Evolutionary conservation across 2,113 vertebrate species (phyloP).

Genomic region (Lycocorax pyrrhopterus): DNA sequence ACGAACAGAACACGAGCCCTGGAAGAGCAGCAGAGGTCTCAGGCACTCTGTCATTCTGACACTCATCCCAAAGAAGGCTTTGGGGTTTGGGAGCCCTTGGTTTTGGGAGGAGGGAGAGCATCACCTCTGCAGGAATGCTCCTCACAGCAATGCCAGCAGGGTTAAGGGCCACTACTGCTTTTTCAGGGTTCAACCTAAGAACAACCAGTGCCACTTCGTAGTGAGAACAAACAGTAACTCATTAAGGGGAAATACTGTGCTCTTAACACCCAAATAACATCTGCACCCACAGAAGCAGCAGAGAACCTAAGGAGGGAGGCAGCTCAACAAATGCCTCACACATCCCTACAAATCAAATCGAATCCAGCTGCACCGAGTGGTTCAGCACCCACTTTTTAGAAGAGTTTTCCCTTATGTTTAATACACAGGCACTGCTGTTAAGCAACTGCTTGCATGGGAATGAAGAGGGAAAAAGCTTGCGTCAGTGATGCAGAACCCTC

Average conservation of each 20-base stretch:
- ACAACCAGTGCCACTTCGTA: not conserved
- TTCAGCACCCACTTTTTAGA: not conserved
- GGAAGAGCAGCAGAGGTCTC: not conserved
- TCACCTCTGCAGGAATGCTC: not conserved
- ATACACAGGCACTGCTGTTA: not conserved
- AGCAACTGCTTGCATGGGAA: not conserved
- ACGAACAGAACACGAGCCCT: not conserved
- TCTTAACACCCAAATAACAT: not conserved
- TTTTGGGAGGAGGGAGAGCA: not conserved
- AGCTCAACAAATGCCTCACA: not conserved
- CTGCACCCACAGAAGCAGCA: not conserved
- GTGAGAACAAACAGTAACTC: not conserved
- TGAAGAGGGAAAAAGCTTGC: not conserved
- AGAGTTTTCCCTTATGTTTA: not conserved
- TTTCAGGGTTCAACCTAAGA: not conserved
- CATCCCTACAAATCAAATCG: not conserved
- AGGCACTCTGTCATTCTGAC: not conserved
- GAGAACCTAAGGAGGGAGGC: not conserved
- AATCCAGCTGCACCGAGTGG: not conserved
- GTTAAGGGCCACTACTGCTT: not conserved
- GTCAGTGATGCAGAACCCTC: not conserved
- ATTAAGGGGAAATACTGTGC: not conserved
- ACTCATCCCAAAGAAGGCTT: not conserved
- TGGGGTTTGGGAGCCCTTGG: not conserved
- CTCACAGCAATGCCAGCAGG: accelerated